Percentiles rank a stretch among this genome's conserved stretches.
phyloP scores from a whole-genome alignment of 2,888 invertebrate genomes.

The Camponotus fellah region DNA sequence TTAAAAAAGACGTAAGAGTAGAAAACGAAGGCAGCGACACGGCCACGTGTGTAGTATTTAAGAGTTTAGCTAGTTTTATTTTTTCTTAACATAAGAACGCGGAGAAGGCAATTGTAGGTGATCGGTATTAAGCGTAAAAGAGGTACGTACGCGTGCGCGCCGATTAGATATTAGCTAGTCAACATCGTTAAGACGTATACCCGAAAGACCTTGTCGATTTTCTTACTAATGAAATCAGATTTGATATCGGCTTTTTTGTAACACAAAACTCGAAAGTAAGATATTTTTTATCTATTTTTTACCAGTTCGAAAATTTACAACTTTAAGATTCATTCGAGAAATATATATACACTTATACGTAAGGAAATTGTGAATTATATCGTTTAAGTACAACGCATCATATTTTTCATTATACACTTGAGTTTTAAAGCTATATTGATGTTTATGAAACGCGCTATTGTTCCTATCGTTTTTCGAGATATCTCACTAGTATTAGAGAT shows the following conservation, averaged over 20 bases:
- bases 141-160: constrained; percentile 51
- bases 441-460: constrained; percentile 66
- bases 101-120: constrained; percentile 38
- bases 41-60: constrained; percentile 58
- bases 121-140: constrained; percentile 41
- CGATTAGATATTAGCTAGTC: constrained; percentile 82
- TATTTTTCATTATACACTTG: constrained; percentile 56
- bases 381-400: constrained; percentile 33
- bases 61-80: constrained; percentile 67
- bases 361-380: constrained; percentile 19
- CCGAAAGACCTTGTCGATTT: constrained; percentile 16
- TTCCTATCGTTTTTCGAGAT: constrained; percentile 65
- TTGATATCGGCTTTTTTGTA: constrained; percentile 37
- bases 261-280: constrained; percentile 19
- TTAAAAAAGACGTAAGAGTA: constrained; percentile 45
- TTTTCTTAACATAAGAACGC: constrained; percentile 50
- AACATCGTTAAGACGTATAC: constrained; percentile 64
- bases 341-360: background rate
- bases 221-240: constrained; percentile 36
- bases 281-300: constrained; percentile 41
- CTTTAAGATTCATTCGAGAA: background rate
- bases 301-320: constrained; percentile 19
- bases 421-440: constrained; percentile 57
- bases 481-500: constrained; percentile 48
- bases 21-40: constrained; percentile 46